Base-by-base conservation (phyloP, 1,140 invertebrate species). In the Venturia canescens region DNA sequence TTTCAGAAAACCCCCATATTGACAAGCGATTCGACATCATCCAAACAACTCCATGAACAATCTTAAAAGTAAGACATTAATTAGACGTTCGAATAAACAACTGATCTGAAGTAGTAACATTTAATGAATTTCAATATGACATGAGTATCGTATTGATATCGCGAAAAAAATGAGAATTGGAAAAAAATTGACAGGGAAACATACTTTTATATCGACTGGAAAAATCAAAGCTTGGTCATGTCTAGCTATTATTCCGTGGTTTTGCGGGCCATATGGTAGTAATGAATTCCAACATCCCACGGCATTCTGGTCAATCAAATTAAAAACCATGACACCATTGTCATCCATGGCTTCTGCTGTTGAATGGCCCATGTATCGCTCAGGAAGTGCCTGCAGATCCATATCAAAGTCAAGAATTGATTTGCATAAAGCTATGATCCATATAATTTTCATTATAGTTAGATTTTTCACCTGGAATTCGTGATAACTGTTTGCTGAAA, bases 11-110 rank as follows among this genome's bases (percentile, higher is more conserved):
- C 23, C 96, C 88, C 82, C 96, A 96, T 44, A 95, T 93, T 0
- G 96, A 95, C 96, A 97, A 96, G 34, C 94, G 91, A 86, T 97
- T 96, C 0, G 96, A 96, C 3, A 97, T 94, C 0, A 96, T 94
- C 96, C 96, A 97, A 16, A 93, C 69, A 4, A 89, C 80, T 11
- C 90, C 91, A 9, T 84, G 83, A 11, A 86, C 87, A 6, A 89
- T 83, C 91, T 92, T 77, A 1, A 83, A 85, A 27, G 11, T 31
- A 78, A 44, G 1, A 44, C 7, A 44, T 4, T 0, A 13, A 44
- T 44, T 44, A 9, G 13, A 1, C 38, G 11, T 11, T 44, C 1
- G 13, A 11, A 44, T 11, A 44, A 9, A 44, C 13, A 44, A 44
- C 13, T 11, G 38, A 4, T 44, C 38, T 6, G 38, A 11, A 44